Conservation (phyloP, 2,113 vertebrate species). For the Oreotrochilus melanogaster region DNA sequence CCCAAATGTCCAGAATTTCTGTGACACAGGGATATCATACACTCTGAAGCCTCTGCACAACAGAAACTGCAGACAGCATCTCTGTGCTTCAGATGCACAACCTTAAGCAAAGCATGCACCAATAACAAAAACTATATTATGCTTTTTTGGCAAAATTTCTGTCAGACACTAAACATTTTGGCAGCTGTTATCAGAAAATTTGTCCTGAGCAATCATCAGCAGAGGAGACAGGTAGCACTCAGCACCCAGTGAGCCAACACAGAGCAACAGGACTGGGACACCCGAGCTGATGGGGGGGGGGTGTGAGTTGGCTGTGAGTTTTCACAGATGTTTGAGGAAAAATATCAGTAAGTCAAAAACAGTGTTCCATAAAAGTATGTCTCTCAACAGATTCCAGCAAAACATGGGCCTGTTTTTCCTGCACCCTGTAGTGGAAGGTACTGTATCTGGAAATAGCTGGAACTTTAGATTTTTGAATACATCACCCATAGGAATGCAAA, state of each 20-base stretch:
- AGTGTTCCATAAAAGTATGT: not conserved
- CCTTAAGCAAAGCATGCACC: not conserved
- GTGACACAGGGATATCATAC: fast-evolving
- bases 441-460: not conserved
- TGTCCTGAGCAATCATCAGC: not conserved
- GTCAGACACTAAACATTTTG: not conserved
- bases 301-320: not conserved
- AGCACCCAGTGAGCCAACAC: not conserved
- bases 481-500: not conserved
- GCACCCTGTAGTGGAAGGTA: not conserved
- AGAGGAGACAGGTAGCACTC: not conserved
- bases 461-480: not conserved
- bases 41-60: not conserved
- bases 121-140: not conserved
- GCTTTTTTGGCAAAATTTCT: slow-evolving; percentile 21
- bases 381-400: not conserved
- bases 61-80: not conserved
- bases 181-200: slow-evolving; percentile 12
- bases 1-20: not conserved
- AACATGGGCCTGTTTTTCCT: slow-evolving; percentile 1
- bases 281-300: not conserved
- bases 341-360: not conserved
- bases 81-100: not conserved
- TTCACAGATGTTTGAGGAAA: not conserved
- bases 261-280: not conserved